These are phyloP conservation scores for Corvus moneduloides DNA, from an alignment of 2,113 vertebrate genomes.

Conservation along the genomic window DNA sequence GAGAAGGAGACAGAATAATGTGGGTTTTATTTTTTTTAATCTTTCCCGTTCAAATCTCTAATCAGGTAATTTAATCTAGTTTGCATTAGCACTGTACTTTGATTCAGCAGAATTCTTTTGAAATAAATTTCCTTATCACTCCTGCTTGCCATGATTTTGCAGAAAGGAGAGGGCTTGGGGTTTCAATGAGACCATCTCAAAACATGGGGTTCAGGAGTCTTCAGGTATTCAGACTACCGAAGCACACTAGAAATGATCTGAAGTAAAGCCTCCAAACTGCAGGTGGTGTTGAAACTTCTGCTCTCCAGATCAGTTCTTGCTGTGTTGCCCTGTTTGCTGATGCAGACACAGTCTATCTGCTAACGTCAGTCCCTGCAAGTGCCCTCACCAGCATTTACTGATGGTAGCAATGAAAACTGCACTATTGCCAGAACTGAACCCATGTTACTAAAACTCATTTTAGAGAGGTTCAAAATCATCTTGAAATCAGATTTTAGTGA, in stretches of 20 bases:
- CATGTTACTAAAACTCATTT: background rate
- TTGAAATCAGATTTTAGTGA: background rate
- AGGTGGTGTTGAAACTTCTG: background rate
- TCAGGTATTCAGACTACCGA: background rate
- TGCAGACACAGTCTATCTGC: background rate
- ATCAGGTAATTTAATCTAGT: background rate
- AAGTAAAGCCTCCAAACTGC: background rate
- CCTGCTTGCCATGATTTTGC: background rate
- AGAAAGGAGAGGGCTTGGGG: background rate
- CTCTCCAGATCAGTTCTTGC: background rate
- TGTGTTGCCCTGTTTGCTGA: background rate
- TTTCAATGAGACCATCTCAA: background rate
- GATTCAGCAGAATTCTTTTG: background rate
- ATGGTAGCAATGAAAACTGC: background rate
- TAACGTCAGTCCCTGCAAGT: background rate
- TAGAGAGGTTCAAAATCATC: background rate
- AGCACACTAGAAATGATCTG: background rate
- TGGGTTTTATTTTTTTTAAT: background rate
- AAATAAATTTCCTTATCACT: background rate
- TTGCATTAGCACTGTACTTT: background rate
- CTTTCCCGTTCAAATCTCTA: background rate
- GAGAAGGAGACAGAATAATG: background rate
- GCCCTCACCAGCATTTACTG: background rate
- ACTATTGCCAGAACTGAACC: background rate
- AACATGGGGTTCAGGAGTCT: background rate